These are phyloP conservation scores for Cinclus mexicanus DNA, from an alignment of 2,113 vertebrate species.

Conservation along the genomic window DNA sequence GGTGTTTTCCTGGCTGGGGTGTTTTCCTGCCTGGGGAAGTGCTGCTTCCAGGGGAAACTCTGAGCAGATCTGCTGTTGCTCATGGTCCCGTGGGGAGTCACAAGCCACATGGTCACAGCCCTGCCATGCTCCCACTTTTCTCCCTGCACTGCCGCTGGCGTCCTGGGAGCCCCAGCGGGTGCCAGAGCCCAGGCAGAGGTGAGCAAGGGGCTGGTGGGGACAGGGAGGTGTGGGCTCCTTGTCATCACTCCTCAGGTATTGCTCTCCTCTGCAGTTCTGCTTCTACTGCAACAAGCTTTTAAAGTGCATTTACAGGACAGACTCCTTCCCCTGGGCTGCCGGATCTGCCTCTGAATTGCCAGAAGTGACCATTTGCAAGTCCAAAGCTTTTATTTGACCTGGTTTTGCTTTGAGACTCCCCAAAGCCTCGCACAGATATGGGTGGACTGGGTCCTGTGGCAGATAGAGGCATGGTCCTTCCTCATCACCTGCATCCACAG, in stretches of 20 bases:
- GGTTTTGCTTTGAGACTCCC: background rate
- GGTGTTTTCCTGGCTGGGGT: background rate
- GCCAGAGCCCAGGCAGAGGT: background rate
- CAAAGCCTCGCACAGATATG: background rate
- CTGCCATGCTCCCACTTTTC: background rate
- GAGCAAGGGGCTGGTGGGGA: background rate
- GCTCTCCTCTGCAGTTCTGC: background rate
- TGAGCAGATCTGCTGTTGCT: background rate
- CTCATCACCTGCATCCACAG: background rate
- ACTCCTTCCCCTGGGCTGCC: background rate
- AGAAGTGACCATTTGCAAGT: background rate
- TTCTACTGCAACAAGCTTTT: background rate
- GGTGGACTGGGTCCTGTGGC: background rate
- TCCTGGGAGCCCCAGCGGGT: background rate
- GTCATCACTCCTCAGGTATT: background rate
- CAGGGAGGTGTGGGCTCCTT: background rate
- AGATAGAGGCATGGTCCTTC: background rate
- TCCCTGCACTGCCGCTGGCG: background rate
- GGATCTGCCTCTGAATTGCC: background rate
- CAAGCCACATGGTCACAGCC: background rate
- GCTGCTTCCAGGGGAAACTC: slow-evolving; percentile 48
- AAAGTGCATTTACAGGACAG: accelerated
- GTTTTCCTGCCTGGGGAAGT: slow-evolving; percentile 57
- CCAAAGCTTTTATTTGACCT: background rate
- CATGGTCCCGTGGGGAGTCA: slow-evolving; percentile 43